A percentile compares a stretch with the other conserved stretches of the same genome.
These are phyloP conservation scores for Phalacrocorax carbo DNA, from an alignment of 2,113 vertebrate genomes.

Conservation along the genomic window DNA sequence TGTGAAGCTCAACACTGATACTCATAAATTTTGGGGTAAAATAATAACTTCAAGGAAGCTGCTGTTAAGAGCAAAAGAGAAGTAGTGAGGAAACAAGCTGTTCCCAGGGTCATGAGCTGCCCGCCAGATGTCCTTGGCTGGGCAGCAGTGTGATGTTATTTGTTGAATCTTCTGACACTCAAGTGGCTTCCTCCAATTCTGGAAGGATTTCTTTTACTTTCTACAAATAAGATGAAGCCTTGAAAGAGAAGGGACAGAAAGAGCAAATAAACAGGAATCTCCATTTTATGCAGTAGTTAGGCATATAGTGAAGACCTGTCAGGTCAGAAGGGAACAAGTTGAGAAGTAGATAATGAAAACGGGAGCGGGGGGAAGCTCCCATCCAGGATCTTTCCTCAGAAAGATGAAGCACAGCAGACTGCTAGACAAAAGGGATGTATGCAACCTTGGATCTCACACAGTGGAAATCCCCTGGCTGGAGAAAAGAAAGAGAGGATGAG, in stretches of 20 bases:
- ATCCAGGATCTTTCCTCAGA: not conserved
- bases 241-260: not conserved
- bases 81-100: not conserved
- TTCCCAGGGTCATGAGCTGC: not conserved
- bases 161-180: not conserved
- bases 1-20: not conserved
- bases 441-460: not conserved
- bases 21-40: not conserved
- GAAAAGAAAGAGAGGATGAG: conserved; percentile 4
- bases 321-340: not conserved
- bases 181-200: not conserved
- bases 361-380: not conserved
- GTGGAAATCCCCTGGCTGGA: conserved; percentile 44
- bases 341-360: not conserved
- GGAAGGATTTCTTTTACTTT: not conserved
- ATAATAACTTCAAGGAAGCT: not conserved
- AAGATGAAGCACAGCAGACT: not conserved
- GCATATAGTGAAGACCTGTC: not conserved
- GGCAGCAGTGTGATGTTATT: not conserved
- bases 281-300: not conserved
- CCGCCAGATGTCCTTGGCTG: not conserved
- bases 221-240: not conserved
- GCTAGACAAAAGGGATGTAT: not conserved
- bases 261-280: not conserved
- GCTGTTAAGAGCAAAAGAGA: not conserved